Base-by-base conservation (phyloP, 2,113 vertebrate species). In the Sciurus niger region DNA sequence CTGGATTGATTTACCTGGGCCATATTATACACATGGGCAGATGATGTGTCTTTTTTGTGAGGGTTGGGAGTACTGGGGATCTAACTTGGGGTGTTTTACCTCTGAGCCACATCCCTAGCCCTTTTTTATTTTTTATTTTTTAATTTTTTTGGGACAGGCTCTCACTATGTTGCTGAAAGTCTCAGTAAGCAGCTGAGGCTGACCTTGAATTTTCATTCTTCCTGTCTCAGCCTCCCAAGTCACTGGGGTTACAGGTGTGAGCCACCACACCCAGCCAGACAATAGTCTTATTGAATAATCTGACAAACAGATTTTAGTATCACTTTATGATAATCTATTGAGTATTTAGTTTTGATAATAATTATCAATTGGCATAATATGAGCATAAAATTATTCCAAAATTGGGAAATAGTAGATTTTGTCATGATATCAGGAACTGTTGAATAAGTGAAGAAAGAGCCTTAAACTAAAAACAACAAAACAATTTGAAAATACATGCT, bases 351-450 rank as follows among this genome's bases (percentile, higher is more conserved):
- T 94, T 84, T 79, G 46, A 51, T 63, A 37, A 5, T 82, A 89
- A 97, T n/a, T 4, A 25, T 78, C 5, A 28, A 10, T 20, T 74
- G 76, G 93, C 13, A 6, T 55, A 96, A 58, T 11, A 37, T 17
- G 40, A 74, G 40, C 77, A 77, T 97, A 94, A 94, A 96, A 51
- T 46, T 80, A 73, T 80, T 84, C 37, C 77, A 53, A 79, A 95
- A 58, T 68, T 79, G 28, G 20, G 18, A 79, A 43, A 55, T 76
- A 58, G 10, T 78, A 32, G 12, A n/a, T 84, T 83, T 92, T 92
- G 58, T 0, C 0, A 11, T 16, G n/a, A 43, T 89, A 8, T 96
- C 48, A 74, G 43, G 48, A 96, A 83, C 74, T 74, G 46, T 78
- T 82, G 43, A 76, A 95, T 18, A 51, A 96, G 28, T 91, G 2